Percentiles rank a stretch among this genome's conserved stretches.
Conservation (phyloP, 2,797 vertebrate genomes). For the Acropternis orthonyx region DNA sequence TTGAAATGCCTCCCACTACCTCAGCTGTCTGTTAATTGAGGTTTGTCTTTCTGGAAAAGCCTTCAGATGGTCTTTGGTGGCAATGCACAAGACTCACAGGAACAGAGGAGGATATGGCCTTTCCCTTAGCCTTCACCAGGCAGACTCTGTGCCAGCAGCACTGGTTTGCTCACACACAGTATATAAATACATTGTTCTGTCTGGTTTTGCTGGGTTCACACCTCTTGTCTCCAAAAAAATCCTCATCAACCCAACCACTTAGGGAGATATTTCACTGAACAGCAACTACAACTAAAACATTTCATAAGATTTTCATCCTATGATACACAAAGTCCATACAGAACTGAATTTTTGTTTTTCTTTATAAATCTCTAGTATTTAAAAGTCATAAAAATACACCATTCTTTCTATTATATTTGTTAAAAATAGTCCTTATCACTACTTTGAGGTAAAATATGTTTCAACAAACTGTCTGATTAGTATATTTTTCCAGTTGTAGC, state of each 20-base stretch:
- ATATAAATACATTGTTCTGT: not conserved
- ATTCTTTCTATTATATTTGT: not conserved
- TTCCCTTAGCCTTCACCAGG: not conserved
- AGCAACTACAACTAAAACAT: not conserved
- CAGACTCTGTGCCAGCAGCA: not conserved
- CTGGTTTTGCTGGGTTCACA: not conserved
- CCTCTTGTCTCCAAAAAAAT: not conserved
- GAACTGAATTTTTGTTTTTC: not conserved
- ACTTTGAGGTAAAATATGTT: not conserved
- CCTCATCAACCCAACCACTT: not conserved
- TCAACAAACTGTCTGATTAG: not conserved
- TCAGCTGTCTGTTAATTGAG: not conserved
- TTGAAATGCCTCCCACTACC: not conserved
- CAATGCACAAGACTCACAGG: not conserved
- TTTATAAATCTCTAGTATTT: not conserved
- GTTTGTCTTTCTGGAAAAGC: not conserved
- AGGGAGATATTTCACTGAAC: not conserved
- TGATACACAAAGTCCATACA: not conserved
- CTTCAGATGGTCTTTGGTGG: not conserved
- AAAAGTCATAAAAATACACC: not conserved
- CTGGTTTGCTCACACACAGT: not conserved
- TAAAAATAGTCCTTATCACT: not conserved
- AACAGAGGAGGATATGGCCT: not conserved
- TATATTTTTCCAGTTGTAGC: not conserved
- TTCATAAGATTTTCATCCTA: not conserved